Base-by-base conservation (phyloP, 2,888 invertebrate species). In the Dasysyrphus albostriatus region DNA sequence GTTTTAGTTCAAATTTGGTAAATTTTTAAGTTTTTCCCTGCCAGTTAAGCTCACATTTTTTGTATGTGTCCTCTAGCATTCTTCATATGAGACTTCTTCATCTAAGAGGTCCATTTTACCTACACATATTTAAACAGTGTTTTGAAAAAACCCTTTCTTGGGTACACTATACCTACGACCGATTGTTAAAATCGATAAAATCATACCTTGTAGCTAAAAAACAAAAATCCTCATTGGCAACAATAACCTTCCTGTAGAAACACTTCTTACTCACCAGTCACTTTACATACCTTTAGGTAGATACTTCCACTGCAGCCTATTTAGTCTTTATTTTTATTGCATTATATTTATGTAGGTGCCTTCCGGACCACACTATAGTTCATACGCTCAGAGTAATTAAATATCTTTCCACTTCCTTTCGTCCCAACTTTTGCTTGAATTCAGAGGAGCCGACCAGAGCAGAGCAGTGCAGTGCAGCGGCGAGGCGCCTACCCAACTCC, bases 301-400 rank as follows among this genome's bases (percentile, higher is more conserved):
- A 14, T 5, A 34, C 19, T 58, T 39, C 74, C 63, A 73, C 67
- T 69, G 58, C 59, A 78, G 39, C 42, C 59, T 54, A 65, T 51
- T 42, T 59, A 24, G n/a, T 56, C 14, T 49, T 9, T 39, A 39
- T 49, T 69, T 81, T 82, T 75, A 79, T 75, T 75, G 78, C 78
- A 78, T 65, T 87, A 67, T 83, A 87, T 54, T 3, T 32, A 32
- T 82, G 87, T 87, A 87, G 87, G 87, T 87, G 87, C 83, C 83
- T 87, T 87, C 87, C 87, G 82, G 82, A 82, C 65, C 78, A 65
- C 39, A 63, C 81, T 67, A 72, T 49, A 56, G 84, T 39, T 39
- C 44, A 44, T 72, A 61, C 49, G 72, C 34, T 70, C 61, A 74
- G 70, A 79, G 87, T 83, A 87, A 87, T 87, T 87, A 87, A 87